Base-by-base conservation (phyloP, 2,888 invertebrate genomes). In the Conistra vaccinii region DNA sequence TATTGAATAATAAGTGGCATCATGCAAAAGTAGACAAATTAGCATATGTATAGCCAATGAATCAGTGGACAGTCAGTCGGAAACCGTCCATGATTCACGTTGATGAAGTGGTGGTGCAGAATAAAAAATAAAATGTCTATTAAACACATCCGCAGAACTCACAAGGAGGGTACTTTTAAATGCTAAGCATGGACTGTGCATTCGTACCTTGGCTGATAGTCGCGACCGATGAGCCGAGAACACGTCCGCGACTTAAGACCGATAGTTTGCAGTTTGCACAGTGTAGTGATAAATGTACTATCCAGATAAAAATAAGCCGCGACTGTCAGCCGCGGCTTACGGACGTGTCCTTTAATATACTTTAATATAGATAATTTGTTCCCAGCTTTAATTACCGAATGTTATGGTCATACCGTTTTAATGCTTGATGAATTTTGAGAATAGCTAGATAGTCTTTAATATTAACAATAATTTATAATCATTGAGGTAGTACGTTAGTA, bases 11-110 rank as follows among this genome's bases (percentile, higher is more conserved):
- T 76, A 83, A 88, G 76, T 76, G 32, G 75, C 39, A 79, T 71
- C 57, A 74, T 63, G 74, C 29, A 72, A 74, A 71, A 62, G 69
- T 67, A 73, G 70, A 76, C 55, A 74, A 77, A 87, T 88, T 86
- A 78, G 81, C 83, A 88, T 88, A 70, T 69, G 61, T 80, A 85
- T 85, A 65, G 61, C 72, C 79, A 81, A 70, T 90, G 89, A 91
- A 79, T 89, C 89, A 90, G 68, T 61, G 65, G 62, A 73, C 69
- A 70, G 73, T 76, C 80, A 68, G 79, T 88, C 89, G 90, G 91
- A 90, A 90, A 84, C 83, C 42, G 72, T 71, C 76, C 67, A 83
- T 91, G 91, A 91, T 84, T 91, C 91, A 91, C 84, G 69, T 81
- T 86, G 84, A 88, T 84, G 85, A 74, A 57, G 65, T 75, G 62